Conservation (phyloP, 2,797 vertebrate species). For the Pelochelys cantorii region DNA sequence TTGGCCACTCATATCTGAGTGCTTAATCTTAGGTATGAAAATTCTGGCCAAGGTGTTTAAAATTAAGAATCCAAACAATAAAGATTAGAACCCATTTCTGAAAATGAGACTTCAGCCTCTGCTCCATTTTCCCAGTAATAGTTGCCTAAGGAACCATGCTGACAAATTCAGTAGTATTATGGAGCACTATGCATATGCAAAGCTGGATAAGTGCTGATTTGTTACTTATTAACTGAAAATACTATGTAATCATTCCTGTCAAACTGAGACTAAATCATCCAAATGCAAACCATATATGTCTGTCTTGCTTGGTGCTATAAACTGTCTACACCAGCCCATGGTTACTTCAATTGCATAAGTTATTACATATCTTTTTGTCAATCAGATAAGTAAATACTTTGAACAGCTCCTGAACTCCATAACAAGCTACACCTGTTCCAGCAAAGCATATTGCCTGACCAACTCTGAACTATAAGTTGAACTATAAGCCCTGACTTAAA, state of each 20-base stretch:
- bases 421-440: conserved; percentile 23
- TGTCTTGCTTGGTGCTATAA: conserved; percentile 35
- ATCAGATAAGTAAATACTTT: conserved; percentile 71
- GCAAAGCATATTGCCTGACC: background rate
- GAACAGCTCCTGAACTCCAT: background rate
- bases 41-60: background rate
- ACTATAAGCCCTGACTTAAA: background rate
- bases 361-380: conserved; percentile 51
- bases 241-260: conserved; percentile 21
- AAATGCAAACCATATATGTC: conserved; percentile 17
- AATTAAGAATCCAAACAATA: background rate
- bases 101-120: background rate
- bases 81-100: background rate
- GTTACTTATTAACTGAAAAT: conserved; percentile 57
- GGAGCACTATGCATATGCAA: background rate
- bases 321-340: conserved; percentile 62
- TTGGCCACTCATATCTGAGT: background rate
- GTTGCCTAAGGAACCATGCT: background rate
- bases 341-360: conserved; percentile 52
- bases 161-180: background rate
- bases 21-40: background rate
- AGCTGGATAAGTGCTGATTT: rapidly evolving
- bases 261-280: conserved; percentile 26
- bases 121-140: background rate
- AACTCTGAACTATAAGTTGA: conserved; percentile 37